These are phyloP conservation scores for Hylyphantes graminicola DNA, from an alignment of 1,140 invertebrate genomes.

Conservation along the genomic window DNA sequence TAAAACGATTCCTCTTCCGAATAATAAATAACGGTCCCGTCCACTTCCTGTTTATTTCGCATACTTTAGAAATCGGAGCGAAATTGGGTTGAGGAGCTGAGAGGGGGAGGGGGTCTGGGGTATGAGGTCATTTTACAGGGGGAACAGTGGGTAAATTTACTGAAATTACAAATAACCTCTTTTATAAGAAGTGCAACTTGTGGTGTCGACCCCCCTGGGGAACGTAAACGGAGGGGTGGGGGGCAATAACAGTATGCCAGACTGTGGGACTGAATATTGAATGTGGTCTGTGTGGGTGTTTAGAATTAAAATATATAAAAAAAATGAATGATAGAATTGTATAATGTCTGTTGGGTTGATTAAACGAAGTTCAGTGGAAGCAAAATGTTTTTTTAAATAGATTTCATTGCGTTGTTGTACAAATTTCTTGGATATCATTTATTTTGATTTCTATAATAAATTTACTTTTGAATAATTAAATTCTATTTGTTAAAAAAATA, in stretches of 20 bases:
- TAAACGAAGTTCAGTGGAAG: too few relatives aligned
- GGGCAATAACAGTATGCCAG: too few relatives aligned
- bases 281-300: too few relatives aligned
- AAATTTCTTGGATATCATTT: not conserved
- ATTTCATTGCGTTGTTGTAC: not conserved
- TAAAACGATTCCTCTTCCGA: conserved; percentile 47
- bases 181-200: conserved; percentile 23
- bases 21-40: conserved; percentile 55
- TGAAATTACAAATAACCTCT: conserved; percentile 48
- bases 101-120: not conserved
- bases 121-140: conserved; percentile 54
- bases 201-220: conserved; percentile 5
- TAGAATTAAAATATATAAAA: too few relatives aligned
- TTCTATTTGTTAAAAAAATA: not conserved
- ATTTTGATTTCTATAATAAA: not conserved
- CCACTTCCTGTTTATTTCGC: conserved; percentile 58
- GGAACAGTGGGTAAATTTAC: conserved; percentile 43
- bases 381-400: too few relatives aligned
- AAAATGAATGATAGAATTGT: too few relatives aligned
- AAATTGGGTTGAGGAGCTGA: conserved; percentile 1
- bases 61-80: conserved; percentile 35
- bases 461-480: not conserved
- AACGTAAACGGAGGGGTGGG: not conserved
- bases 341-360: too few relatives aligned
- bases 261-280: too few relatives aligned